Percentiles rank a stretch among this genome's conserved stretches.
Conservation (phyloP, 2,797 vertebrate species). For the Myiotriccus ornatus region DNA sequence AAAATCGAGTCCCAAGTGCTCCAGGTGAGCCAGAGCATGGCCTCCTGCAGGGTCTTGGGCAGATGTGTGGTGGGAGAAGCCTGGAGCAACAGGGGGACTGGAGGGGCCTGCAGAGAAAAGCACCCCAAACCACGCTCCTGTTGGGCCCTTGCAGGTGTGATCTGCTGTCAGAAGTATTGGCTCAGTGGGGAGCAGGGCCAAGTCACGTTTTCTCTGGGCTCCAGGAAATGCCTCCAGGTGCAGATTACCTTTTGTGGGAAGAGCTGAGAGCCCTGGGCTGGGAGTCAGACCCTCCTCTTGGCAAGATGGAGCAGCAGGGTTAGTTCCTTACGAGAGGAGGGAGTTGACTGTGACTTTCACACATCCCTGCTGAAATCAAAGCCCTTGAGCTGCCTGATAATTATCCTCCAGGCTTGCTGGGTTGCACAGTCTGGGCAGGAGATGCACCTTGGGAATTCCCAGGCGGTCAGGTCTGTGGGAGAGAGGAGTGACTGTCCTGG, state of each 20-base stretch:
- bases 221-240: background rate
- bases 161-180: background rate
- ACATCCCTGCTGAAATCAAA: background rate
- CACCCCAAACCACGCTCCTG: fast-evolving
- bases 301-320: background rate
- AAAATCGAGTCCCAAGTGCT: background rate
- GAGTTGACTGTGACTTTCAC: background rate
- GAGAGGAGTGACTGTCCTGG: background rate
- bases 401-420: background rate
- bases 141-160: background rate
- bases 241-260: background rate
- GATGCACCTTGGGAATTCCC: background rate
- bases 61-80: background rate
- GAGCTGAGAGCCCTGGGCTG: background rate
- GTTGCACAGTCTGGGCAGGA: background rate
- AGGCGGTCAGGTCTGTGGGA: background rate
- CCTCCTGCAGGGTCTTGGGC: background rate
- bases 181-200: background rate
- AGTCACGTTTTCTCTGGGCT: background rate
- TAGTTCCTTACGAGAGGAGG: background rate
- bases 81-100: background rate
- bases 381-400: background rate
- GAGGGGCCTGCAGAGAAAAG: background rate
- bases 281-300: background rate
- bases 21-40: background rate